Evolutionary conservation across 1,140 invertebrate genomes (phyloP), one percentile per base, ranked within the genome.

Genomic region (Ericerus pela): DNA sequence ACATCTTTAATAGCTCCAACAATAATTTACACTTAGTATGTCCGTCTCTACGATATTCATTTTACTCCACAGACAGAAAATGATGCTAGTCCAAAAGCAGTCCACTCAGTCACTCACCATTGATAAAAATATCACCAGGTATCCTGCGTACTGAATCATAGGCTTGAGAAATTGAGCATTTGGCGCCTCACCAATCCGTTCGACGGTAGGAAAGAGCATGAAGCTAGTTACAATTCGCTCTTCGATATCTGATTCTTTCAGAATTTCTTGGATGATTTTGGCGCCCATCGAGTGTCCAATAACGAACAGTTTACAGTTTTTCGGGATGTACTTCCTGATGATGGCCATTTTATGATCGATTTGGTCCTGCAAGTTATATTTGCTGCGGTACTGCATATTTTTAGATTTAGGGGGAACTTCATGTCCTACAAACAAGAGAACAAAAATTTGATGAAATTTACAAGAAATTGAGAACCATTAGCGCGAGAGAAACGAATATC

Each of bases 201-300:
- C 85, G 11, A 93, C 72, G 0, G 87, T 86, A 4, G 88, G 88
- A 70, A 90, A 91, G 0, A 92, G 63, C 41, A 91, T 67, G 65
- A 81, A 88, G 64, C 71, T 73, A 61, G 76, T 75, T 6, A 65
- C 64, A 29, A 80, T 63, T 60, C 67, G 70, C 11, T 67, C 58
- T 14, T 67, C 68, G 28, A 80, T 69, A 20, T 67, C 60, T 10
- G 41, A 18, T 43, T 79, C 64, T 60, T 83, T 76, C 3, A 92
- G 62, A 18, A 89, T 63, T 61, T 90, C 78, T n/a, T 88, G 65
- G 57, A 78, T 75, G 59, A 90, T 81, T 75, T 88, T 87, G 58
- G 77, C 74, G 1, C 88, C 88, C 63, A 91, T 84, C 0, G 88
- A 92, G 73, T 92, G 88, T 1, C 83, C 87, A 60, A 92, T 74